A percentile compares a stretch with the other conserved stretches of the same genome.
These are phyloP conservation scores for Exocentrus adspersus DNA, from an alignment of 2,888 invertebrate genomes.

Conservation along the genomic window DNA sequence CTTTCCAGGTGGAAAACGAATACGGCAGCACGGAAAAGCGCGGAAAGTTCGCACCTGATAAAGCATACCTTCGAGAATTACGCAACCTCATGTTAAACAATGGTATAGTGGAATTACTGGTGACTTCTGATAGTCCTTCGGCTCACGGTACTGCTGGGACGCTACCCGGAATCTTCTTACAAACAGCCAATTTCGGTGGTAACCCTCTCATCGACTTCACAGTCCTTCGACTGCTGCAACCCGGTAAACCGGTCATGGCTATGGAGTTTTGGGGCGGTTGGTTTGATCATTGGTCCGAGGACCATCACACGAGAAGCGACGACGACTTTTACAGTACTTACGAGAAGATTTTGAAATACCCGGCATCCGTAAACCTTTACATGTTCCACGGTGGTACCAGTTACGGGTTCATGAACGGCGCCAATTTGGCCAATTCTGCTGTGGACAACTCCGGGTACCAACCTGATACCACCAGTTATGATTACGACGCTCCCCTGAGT, in stretches of 20 bases:
- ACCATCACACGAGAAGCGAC: constrained; percentile 52
- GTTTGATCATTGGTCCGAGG: constrained; percentile 70
- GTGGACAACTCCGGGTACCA: constrained; percentile 56
- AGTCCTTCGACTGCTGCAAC: constrained; percentile 62
- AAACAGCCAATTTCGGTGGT: constrained; percentile 68
- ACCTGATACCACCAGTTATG: constrained; percentile 66
- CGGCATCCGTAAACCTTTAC: constrained; percentile 82
- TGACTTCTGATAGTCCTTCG: constrained; percentile 66
- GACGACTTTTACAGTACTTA: constrained; percentile 41
- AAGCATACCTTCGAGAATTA: constrained; percentile 56
- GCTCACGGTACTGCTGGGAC: constrained; percentile 56
- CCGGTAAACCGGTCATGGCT: constrained; percentile 66
- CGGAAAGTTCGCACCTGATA: constrained; percentile 48
- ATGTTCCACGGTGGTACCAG: constrained; percentile 95
- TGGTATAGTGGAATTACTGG: constrained; percentile 64
- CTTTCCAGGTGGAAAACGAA: constrained; percentile 84
- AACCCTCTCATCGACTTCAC: constrained; percentile 64
- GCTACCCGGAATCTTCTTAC: constrained; percentile 61
- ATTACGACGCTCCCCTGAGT: constrained; percentile 89
- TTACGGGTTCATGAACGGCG: constrained; percentile 76
- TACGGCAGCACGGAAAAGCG: constrained; percentile 63
- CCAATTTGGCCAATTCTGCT: constrained; percentile 39
- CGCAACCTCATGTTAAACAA: constrained; percentile 55
- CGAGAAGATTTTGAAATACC: constrained; percentile 49
- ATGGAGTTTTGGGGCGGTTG: constrained; percentile 71